Conservation (phyloP, 2,113 vertebrate genomes). For the Paracanthobrama guichenoti region DNA sequence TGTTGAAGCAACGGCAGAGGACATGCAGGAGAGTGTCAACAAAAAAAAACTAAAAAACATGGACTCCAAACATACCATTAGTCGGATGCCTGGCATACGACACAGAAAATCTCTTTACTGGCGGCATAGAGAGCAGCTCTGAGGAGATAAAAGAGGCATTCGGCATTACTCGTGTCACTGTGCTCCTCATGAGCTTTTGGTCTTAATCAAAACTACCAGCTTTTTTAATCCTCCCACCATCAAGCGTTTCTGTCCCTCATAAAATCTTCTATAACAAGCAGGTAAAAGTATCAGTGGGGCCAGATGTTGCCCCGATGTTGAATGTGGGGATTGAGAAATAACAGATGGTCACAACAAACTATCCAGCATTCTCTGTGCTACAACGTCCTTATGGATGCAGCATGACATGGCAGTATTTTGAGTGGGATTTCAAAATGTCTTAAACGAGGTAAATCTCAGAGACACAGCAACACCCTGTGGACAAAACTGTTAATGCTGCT, state of each 20-base stretch:
- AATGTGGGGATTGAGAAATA: not conserved
- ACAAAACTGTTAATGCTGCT: slow-evolving; percentile 47
- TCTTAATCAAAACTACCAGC: not conserved
- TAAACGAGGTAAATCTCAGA: not conserved
- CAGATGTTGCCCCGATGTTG: not conserved
- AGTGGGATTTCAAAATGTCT: slow-evolving; percentile 16
- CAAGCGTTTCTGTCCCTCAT: not conserved
- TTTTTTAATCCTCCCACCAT: not conserved
- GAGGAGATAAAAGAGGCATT: slow-evolving; percentile 95
- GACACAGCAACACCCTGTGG: slow-evolving; percentile 68
- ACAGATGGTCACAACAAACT: slow-evolving; percentile 40
- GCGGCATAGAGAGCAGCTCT: slow-evolving; percentile 98
- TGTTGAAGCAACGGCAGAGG: slow-evolving; percentile 54
- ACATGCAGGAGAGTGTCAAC: slow-evolving; percentile 72
- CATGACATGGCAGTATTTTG: slow-evolving; percentile 54
- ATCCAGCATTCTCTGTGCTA: slow-evolving; percentile 39
- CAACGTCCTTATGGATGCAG: not conserved
- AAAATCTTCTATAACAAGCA: slow-evolving; percentile 5
- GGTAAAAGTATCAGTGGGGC: not conserved
- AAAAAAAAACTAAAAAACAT: slow-evolving; percentile 44
- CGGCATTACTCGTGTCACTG: slow-evolving; percentile 70
- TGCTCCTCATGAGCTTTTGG: slow-evolving; percentile 8
- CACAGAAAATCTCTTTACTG: slow-evolving; percentile 99
- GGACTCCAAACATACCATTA: slow-evolving; percentile 95
- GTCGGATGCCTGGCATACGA: slow-evolving; percentile 99